phyloP scores from a whole-genome alignment of 2,113 vertebrate genomes.

The Eudyptes chrysolophus region DNA sequence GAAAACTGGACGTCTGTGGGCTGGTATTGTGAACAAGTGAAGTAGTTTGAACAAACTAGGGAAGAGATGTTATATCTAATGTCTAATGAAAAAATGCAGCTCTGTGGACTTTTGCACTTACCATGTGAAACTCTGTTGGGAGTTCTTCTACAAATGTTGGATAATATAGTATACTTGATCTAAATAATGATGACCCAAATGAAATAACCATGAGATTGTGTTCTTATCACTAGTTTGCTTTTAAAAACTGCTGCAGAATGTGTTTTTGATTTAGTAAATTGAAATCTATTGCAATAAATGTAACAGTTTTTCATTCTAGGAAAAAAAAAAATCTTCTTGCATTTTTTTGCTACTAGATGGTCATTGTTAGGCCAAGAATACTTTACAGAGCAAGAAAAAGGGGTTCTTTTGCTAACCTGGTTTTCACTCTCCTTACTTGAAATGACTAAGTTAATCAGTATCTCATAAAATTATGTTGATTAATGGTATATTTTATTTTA shows the following conservation, averaged over 20 bases:
- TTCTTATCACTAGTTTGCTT: not conserved
- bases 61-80: not conserved
- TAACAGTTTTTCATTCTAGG: not conserved
- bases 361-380: not conserved
- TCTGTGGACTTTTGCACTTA: not conserved
- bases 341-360: not conserved
- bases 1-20: not conserved
- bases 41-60: not conserved
- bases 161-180: not conserved
- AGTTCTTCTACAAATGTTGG: not conserved
- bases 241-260: not conserved
- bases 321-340: not conserved
- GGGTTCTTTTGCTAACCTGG: not conserved
- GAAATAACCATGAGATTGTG: not conserved
- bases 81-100: not conserved
- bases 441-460: not conserved
- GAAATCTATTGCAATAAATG: not conserved
- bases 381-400: not conserved
- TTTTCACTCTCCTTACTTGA: not conserved
- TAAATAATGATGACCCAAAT: not conserved
- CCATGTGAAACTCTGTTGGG: not conserved
- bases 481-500: not conserved
- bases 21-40: not conserved
- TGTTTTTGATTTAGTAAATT: not conserved
- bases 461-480: not conserved